phyloP scores from a whole-genome alignment of 2,113 vertebrate species.

The Bucco capensis region DNA sequence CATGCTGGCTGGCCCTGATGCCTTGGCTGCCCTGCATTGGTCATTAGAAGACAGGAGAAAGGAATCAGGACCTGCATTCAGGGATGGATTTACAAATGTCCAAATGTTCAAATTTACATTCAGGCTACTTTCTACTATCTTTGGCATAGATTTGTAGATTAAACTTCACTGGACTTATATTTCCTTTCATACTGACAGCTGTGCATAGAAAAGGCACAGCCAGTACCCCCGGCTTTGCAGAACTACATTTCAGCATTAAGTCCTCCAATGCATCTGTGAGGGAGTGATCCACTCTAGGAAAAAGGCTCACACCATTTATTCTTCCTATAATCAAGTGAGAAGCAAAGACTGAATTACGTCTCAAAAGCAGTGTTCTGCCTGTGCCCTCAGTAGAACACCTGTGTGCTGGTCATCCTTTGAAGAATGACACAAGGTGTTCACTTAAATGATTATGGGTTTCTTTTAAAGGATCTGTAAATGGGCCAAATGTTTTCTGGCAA shows the following conservation, averaged over 20 bases:
- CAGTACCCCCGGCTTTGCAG: not conserved
- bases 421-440: not conserved
- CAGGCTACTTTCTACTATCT: not conserved
- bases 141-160: not conserved
- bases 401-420: not conserved
- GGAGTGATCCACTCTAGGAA: not conserved
- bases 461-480: constrained; percentile 39
- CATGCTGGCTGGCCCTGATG: too few species aligned
- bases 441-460: not conserved
- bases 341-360: not conserved
- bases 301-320: not conserved
- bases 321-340: not conserved
- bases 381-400: not conserved
- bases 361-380: not conserved
- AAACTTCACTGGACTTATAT: not conserved
- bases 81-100: not conserved
- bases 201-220: not conserved
- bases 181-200: not conserved
- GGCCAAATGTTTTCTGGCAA: constrained; percentile 10
- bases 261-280: not conserved
- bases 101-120: too few species aligned
- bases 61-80: not conserved
- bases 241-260: not conserved
- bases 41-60: not conserved
- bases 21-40: too few species aligned